Evolutionary conservation across 2,113 vertebrate species (phyloP), one percentile per base, ranked within the genome.

Genomic region (Stigmatopora nigra): DNA sequence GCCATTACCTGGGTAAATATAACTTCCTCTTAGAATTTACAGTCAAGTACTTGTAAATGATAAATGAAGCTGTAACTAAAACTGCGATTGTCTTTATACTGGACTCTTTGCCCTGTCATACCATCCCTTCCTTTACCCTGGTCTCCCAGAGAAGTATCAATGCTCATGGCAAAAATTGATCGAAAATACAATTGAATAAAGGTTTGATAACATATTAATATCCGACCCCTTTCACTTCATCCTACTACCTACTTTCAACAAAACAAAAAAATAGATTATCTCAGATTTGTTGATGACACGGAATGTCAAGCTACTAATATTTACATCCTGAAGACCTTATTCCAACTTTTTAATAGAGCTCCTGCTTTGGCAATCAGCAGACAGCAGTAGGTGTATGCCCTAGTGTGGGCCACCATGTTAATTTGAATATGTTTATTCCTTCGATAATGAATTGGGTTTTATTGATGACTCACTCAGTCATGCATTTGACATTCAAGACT

Each of bases 1-100:
- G 72, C 87, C 85, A 87, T 88, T 89, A 88, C 77, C 60, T 65
- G 83, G 78, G 87, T 90, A 90, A 90, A 90, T 90, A 90, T 89
- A 89, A 87, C 89, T 77, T 76, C 77, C 79, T 88, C 84, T 83
- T 68, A 69, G 76, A 78, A 85, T 88, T 87, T 82, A 86, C 86
- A 86, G 86, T 84, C 84, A 86, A 78, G 87, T 83, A 74, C 77
- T 78, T 78, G 82, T 89, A 85, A 88, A 90, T 90, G 81, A 88
- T 90, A 89, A 70, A 90, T 87, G 77, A 58, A 69, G 78, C 73
- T 70, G 80, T 85, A 90, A 88, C 89, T 90, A 88, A 89, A 90
- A 90, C 88, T 86, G 74, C 75, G 68, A 87, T 88, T 82, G 85
- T 82, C 71, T 71, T 82, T 79, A 78, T 79, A 75, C 77, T 78